Evolutionary conservation across 2,888 invertebrate species (phyloP), one percentile per base, ranked within the genome.

Genomic region (Acleris laterana): DNA sequence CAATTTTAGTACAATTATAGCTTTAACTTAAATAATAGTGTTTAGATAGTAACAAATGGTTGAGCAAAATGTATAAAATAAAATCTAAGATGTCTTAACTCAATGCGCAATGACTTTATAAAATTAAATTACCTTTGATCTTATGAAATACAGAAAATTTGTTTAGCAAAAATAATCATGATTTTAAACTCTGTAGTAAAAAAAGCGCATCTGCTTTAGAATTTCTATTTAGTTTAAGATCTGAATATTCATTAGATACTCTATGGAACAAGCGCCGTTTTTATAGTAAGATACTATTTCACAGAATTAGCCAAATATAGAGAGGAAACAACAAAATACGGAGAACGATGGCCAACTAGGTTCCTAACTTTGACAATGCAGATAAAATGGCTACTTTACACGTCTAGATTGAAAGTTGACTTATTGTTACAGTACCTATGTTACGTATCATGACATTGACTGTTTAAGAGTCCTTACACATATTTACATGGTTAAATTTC

Each of bases 1-100:
- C 72, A 78, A 61, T 42, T 69, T 72, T 72, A 68, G 49, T 68
- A 51, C 19, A 50, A 50, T 57, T 2, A 32, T 44, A 11, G 19
- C 17, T 57, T 63, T 25, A 9, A 17, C 50, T 38, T 46, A 46
- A 19, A 20, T 20, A 19, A 49, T 20, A 20, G 9, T 7, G 19
- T 46, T 46, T 4, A 46, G 25, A 38, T 55, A 16, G 17, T 49
- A 11, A 46, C 38, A 13, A 53, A 19, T 20, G 52, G 38, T 64
- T 64, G 58, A 59, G 59, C 59, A 59, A 48, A 58, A 49, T 32
- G 46, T 22, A 38, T 48, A 20, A 38, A 38, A 38, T 38, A 38
- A 38, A 13, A 38, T 13, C 9, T 38, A 38, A 13, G 11, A 38
- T 3, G 13, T 13, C 13, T 38, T 11, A 32, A 32, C 32, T n/a